Percentiles rank a stretch among this genome's conserved stretches.
These are phyloP conservation scores for Apus apus DNA, from an alignment of 2,113 vertebrate species.

Conservation along the genomic window DNA sequence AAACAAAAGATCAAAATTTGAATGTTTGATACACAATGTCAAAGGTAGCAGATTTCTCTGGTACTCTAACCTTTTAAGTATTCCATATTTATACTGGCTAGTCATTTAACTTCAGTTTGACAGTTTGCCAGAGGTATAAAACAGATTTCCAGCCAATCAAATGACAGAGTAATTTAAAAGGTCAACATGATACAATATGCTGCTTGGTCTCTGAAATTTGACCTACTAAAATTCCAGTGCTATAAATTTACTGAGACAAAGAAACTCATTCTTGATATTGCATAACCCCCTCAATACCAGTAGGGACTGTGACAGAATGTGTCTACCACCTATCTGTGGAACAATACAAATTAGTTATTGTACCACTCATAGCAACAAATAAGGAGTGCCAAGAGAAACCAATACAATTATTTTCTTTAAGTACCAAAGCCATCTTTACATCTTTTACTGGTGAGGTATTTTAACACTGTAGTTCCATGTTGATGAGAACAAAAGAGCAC, in stretches of 20 bases:
- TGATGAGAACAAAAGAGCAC: neutral
- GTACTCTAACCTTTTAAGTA: conserved; percentile 34
- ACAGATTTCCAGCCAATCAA: neutral
- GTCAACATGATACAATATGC: neutral
- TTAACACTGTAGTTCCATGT: neutral
- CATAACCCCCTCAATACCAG: neutral
- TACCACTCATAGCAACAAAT: neutral
- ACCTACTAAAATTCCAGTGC: neutral
- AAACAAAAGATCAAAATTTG: neutral
- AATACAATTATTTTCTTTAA: neutral
- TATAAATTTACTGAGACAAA: neutral
- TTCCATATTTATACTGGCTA: neutral
- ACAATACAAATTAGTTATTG: neutral
- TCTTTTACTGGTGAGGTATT: neutral
- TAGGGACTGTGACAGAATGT: neutral
- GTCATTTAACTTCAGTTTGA: neutral
- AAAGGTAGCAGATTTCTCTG: neutral
- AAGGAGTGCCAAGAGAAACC: neutral
- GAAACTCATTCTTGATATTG: neutral
- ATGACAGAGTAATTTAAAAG: conserved; percentile 41
- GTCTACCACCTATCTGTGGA: neutral
- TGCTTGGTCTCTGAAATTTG: neutral
- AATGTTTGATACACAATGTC: neutral
- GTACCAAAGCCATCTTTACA: neutral
- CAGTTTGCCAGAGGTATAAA: neutral